Evolutionary conservation across 2,797 vertebrate genomes (phyloP).

Genomic region (Myotis myotis): DNA sequence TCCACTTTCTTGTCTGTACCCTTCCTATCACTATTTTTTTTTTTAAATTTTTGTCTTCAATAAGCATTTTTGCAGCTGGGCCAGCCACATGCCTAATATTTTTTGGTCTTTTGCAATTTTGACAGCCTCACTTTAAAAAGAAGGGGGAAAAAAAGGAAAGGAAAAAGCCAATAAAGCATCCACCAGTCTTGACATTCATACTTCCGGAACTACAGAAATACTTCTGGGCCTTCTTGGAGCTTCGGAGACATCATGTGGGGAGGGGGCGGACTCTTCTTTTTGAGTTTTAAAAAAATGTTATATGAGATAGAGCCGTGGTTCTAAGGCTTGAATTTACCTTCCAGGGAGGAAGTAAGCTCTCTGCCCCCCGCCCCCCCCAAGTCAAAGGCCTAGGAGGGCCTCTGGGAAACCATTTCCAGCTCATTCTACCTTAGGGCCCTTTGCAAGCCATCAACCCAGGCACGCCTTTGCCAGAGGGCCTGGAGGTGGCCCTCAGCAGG

Average conservation of each 20-base stretch:
- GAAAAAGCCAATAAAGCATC: slow-evolving; percentile 19
- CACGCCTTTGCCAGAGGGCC: neutral
- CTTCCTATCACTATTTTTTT: neutral
- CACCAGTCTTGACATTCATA: slow-evolving; percentile 25
- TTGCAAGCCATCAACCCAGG: no score
- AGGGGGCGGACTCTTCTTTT: neutral
- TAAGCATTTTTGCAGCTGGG: slow-evolving; percentile 67
- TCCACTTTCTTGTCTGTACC: slow-evolving; percentile 21
- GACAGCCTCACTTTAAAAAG: slow-evolving; percentile 47
- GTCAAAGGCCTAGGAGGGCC: neutral
- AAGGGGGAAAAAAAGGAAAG: neutral
- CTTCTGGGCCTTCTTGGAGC: slow-evolving; percentile 22
- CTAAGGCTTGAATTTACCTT: neutral
- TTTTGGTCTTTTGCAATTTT: slow-evolving; percentile 22
- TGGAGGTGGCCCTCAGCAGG: neutral
- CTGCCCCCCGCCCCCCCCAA: neutral
- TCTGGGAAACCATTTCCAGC: neutral
- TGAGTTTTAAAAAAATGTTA: neutral
- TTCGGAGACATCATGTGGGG: neutral
- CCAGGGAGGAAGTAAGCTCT: neutral
- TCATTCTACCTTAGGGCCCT: neutral
- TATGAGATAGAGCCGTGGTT: neutral
- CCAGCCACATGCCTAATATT: slow-evolving; percentile 35
- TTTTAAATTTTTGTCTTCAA: neutral
- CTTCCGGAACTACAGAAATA: slow-evolving; percentile 40